Evolutionary conservation across 2,888 invertebrate species (phyloP), one percentile per base, ranked within the genome.

Genomic region (Mesorhabditis sp.): DNA sequence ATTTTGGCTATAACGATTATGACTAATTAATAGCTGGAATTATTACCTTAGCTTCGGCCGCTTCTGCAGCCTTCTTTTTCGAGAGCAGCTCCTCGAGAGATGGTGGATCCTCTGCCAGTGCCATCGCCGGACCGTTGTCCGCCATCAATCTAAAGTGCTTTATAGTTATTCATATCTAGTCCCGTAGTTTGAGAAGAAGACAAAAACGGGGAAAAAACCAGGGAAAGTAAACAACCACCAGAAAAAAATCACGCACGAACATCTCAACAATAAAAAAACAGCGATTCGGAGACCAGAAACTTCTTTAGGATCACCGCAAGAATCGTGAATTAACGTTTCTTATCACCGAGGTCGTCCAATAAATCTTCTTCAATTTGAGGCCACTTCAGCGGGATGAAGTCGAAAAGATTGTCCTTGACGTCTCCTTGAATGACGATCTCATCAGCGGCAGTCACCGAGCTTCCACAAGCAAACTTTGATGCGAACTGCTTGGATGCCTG

Each of bases 311-410:
- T 28, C 28, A 28, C 28, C 28, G 28, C 28, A 28, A 28, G 28
- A 28, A 28, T 28, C 28, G 5, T 65, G 43, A 61, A 67, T 75
- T 70, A 80, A 69, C 81, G 78, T 62, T 79, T 80, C 68, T 79
- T 79, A 65, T 81, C 81, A 63, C 81, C 81, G 28, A 81, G 74
- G 58, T 81, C 81, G 6, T 81, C 79, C 66, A 81, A 70, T 45
- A 43, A 43, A 63, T 71, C 70, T 61, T 68, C 72, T 42, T 43
- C 42, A 7, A 43, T 43, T 15, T 76, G 75, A 13, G 94, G 92
- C 96, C 96, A 98, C 87, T 98, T 98, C 84, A 96, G 96, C 68
- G 95, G 94, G 86, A 98, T 93, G 76, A 97, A 91, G 88, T 98
- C 97, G 88, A 95, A 94, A 43, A 98, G 89, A 82, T 98, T 97